Conservation (phyloP, 2,888 invertebrate species). For the Folsomia manolachei region DNA sequence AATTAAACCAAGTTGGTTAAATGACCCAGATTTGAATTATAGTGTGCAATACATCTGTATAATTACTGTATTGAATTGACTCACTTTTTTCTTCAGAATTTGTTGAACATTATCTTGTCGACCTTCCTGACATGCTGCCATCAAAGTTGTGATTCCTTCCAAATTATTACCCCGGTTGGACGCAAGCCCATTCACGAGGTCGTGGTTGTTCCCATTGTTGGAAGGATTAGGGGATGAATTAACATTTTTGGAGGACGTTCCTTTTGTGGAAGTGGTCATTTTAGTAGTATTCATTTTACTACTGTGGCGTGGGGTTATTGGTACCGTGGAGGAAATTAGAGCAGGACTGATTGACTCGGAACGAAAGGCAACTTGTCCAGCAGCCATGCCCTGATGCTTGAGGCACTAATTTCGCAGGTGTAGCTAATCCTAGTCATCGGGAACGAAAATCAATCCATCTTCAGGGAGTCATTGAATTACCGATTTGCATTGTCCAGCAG, state of each 20-base stretch:
- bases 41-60: too few relatives aligned
- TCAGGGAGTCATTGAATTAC: background rate
- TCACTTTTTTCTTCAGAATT: conserved; percentile 73
- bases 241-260: conserved; percentile 11
- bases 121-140: conserved; percentile 89
- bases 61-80: too few relatives aligned
- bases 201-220: conserved; percentile 20
- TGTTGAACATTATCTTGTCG: conserved; percentile 73
- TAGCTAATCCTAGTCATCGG: background rate
- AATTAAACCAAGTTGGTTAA: too few relatives aligned
- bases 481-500: conserved; percentile 19
- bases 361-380: conserved; percentile 26
- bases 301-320: background rate
- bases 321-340: background rate
- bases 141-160: conserved; percentile 75
- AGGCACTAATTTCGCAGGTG: background rate
- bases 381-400: conserved; percentile 21
- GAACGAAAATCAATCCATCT: background rate
- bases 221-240: conserved; percentile 1
- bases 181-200: too few relatives aligned
- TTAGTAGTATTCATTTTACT: conserved; percentile 14
- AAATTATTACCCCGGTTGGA: conserved; percentile 27
- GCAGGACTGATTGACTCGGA: conserved; percentile 24
- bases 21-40: too few relatives aligned
- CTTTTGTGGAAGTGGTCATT: conserved; percentile 17